phyloP scores from a whole-genome alignment of 35 echinoderm and acorn worm species.

The Apostichopus californicus region DNA sequence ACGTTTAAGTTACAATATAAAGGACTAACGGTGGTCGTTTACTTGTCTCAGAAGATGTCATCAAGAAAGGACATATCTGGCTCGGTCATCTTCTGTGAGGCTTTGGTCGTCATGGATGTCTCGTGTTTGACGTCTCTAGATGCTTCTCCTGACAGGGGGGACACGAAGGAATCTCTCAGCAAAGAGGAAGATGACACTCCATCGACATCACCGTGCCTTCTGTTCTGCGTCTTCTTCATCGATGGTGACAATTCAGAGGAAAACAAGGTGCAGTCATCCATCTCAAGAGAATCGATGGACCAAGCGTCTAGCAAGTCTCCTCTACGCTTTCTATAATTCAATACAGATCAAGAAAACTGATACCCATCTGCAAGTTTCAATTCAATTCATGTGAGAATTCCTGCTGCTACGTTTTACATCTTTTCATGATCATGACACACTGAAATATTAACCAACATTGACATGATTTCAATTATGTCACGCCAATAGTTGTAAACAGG shows the following conservation, averaged over 20 bases:
- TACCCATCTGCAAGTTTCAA: too few relatives aligned
- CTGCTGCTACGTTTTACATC: too few relatives aligned
- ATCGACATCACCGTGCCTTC: background rate
- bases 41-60: conserved; percentile 22
- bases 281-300: background rate
- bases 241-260: background rate
- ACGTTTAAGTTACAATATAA: too few relatives aligned
- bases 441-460: too few relatives aligned
- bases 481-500: background rate
- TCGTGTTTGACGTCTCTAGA: background rate
- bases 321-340: background rate
- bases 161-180: background rate
- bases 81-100: background rate
- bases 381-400: too few relatives aligned
- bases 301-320: background rate
- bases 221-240: background rate
- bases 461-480: too few relatives aligned
- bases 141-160: background rate
- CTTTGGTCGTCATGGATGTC: background rate
- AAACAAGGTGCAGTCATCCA: conserved; percentile 28
- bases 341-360: too few relatives aligned
- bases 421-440: too few relatives aligned
- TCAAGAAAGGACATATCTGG: conserved; percentile 38
- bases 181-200: background rate
- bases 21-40: too few relatives aligned